Conservation (phyloP, 1,140 invertebrate species). For the Dryas iulia region DNA sequence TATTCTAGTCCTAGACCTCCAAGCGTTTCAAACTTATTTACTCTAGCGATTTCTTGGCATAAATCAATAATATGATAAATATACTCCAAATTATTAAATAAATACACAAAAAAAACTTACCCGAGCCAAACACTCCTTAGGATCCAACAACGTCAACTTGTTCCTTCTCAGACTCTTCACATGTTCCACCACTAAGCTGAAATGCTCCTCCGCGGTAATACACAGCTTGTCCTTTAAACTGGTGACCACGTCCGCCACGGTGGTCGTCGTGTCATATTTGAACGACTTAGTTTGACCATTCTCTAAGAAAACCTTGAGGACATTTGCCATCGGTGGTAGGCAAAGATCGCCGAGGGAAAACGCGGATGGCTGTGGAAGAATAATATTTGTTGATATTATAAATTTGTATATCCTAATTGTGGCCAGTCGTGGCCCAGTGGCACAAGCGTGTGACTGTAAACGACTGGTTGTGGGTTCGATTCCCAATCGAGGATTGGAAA, state of each 20-base stretch:
- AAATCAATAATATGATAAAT: too few relatives aligned
- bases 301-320: slow-evolving; percentile 95
- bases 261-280: slow-evolving; percentile 95
- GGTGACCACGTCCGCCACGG: slow-evolving; percentile 92
- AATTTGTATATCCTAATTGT: too few relatives aligned
- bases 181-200: slow-evolving; percentile 94
- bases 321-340: slow-evolving; percentile 94
- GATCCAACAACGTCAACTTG: slow-evolving; percentile 91
- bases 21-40: too few relatives aligned
- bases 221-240: slow-evolving; percentile 93
- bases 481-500: too few relatives aligned
- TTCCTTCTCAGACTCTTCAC: slow-evolving; percentile 92
- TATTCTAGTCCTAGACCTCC: too few relatives aligned
- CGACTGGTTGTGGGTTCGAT: too few relatives aligned
- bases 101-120: too few relatives aligned
- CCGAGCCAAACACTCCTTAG: slow-evolving; percentile 90
- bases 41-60: too few relatives aligned
- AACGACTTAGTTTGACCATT: slow-evolving; percentile 98
- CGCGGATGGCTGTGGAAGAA: slow-evolving; percentile 83
- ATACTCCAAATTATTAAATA: too few relatives aligned
- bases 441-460: too few relatives aligned
- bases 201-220: slow-evolving; percentile 89
- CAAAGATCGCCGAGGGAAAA: slow-evolving; percentile 89
- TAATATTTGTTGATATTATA: too few relatives aligned
- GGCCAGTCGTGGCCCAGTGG: too few relatives aligned